Evolutionary conservation across 1,140 invertebrate genomes (phyloP).

Genomic region (honey bee (Apis mellifera)): DNA sequence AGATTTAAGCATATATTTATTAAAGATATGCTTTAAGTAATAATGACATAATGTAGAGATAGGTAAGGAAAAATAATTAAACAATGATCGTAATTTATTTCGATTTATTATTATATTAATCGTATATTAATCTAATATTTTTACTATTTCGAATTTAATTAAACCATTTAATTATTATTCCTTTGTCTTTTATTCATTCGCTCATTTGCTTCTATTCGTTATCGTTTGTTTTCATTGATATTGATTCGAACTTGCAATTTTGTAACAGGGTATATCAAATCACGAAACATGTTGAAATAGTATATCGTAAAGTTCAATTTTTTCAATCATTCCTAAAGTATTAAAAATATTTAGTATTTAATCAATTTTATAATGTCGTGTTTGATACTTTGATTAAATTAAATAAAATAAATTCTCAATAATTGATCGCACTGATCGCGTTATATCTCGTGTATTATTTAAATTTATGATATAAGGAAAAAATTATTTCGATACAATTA

Average conservation of each 20-base stretch:
- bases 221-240: conserved; percentile 11
- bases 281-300: not conserved
- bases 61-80: not conserved
- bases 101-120: not conserved
- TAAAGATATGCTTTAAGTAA: not conserved
- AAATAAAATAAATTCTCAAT: not conserved
- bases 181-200: not conserved
- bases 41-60: not conserved
- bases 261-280: conserved; percentile 17
- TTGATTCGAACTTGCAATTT: not conserved
- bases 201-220: not conserved
- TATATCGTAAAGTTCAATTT: not conserved
- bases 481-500: too few relatives aligned
- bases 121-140: not conserved
- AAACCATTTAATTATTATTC: not conserved
- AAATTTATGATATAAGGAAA: not conserved
- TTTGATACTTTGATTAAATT: not conserved
- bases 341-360: not conserved
- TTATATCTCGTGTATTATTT: not conserved
- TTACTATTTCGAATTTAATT: not conserved
- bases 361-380: not conserved
- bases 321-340: not conserved
- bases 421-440: not conserved
- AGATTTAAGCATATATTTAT: not conserved
- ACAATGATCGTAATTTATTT: not conserved